These are phyloP conservation scores for Orchestia grillus DNA, from an alignment of 1,140 invertebrate genomes.

Conservation along the genomic window DNA sequence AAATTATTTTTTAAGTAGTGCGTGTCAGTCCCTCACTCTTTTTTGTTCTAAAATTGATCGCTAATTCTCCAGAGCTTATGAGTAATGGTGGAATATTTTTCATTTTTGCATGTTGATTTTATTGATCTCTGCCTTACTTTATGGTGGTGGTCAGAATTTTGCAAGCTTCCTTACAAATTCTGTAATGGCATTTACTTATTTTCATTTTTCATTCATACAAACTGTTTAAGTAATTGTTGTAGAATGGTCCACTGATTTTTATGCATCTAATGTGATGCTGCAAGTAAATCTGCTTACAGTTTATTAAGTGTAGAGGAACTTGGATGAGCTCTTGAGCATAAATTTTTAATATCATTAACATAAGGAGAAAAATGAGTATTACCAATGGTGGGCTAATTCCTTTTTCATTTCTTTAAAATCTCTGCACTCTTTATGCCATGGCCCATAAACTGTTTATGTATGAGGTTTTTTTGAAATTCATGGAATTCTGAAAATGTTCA, in stretches of 20 bases:
- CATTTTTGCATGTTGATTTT: background rate
- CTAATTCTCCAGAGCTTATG: background rate
- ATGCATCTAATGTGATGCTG: background rate
- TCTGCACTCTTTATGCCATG: no score
- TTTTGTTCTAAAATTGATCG: no score
- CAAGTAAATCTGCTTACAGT: background rate
- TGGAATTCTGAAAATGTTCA: no score
- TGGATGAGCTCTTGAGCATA: background rate
- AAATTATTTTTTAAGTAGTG: no score
- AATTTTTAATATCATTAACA: background rate
- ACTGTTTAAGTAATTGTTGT: background rate
- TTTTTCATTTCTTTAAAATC: background rate
- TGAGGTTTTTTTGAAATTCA: no score
- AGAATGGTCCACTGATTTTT: background rate
- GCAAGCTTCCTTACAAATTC: background rate
- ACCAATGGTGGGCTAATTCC: background rate
- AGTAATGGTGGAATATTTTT: background rate
- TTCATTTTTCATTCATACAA: background rate
- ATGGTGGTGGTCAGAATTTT: background rate
- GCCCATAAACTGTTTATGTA: no score
- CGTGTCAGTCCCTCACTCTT: no score
- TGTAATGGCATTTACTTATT: no score
- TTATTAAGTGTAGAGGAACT: background rate
- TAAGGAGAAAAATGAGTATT: background rate
- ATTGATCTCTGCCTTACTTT: background rate